Evolutionary conservation across 2,113 vertebrate genomes (phyloP), one percentile per base, ranked within the genome.

Genomic region (Gasterosteus nipponicus): DNA sequence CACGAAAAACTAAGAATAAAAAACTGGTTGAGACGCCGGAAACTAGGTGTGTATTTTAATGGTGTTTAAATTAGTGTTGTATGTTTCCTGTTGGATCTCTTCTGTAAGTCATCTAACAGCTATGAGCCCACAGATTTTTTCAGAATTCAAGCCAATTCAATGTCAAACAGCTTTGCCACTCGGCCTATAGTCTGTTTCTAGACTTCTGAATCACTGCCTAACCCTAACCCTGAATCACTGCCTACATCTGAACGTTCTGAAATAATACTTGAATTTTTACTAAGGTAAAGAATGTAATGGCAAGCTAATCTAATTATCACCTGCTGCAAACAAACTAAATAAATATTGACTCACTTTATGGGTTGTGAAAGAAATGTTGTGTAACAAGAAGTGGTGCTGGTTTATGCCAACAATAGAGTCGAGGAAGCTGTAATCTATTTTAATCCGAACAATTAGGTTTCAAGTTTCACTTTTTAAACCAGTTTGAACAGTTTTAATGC

Each of bases 1-100:
- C 69, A 73, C 15, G 41, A 38, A 65, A 73, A 67, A 22, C 44
- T 1, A 51, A 29, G 11, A 78, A 67, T 67, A 73, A 79, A 78
- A 0, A 42, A 44, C 44, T 26, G n/a, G 19, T 60, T 61, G 19
- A 35, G 0, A 77, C 56, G 47, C 14, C 38, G n/a, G 38, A 1
- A 56, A 22, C 16, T 10, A 58, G 18, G 51, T 26, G 18, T 66
- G 26, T 11, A 58, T 15, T 58, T 33, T 18, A 56, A 68, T 44
- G 4, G 5, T 18, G 8, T 46, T 22, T 44, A 26, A 57, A 44
- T 57, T 2, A 18, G 29, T 59, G 26, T 33, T n/a, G n/a, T 4
- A 60, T 70, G 4, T 38, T 46, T 59, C 26, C 29, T 59, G 10
- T 60, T 60, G 33, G 26, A 49, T 18, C 69, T 49, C 4, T 38